These are phyloP conservation scores for Tinea trinotella DNA, from an alignment of 2,888 invertebrate species.

Conservation along the genomic window DNA sequence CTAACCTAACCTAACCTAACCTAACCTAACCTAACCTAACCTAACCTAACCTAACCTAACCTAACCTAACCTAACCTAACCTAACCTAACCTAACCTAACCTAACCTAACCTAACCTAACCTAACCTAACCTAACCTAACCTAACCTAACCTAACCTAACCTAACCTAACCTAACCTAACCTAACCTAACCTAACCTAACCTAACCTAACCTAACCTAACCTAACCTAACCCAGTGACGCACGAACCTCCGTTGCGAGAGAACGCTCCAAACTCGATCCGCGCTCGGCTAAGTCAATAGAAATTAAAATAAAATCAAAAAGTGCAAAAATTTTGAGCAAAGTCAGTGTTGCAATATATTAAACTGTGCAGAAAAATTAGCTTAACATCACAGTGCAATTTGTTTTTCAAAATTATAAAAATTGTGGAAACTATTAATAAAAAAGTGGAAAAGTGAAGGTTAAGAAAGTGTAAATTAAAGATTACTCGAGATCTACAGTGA, in stretches of 20 bases:
- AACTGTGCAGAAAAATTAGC: too few relatives aligned
- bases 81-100: slow-evolving; percentile 5
- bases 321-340: too few relatives aligned
- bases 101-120: slow-evolving; percentile 6
- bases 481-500: too few relatives aligned
- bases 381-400: slow-evolving; percentile 3
- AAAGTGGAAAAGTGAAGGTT: too few relatives aligned
- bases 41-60: slow-evolving; percentile 6
- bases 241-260: not conserved
- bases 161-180: slow-evolving; percentile 6
- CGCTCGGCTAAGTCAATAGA: too few relatives aligned
- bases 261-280: not conserved
- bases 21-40: slow-evolving; percentile 5
- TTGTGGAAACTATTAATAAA: too few relatives aligned
- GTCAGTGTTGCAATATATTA: too few relatives aligned
- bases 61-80: slow-evolving; percentile 5
- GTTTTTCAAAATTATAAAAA: too few relatives aligned
- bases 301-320: too few relatives aligned
- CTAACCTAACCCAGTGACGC: slow-evolving; percentile 17
- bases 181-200: slow-evolving; percentile 5
- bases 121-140: slow-evolving; percentile 5
- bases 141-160: slow-evolving; percentile 5
- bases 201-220: slow-evolving; percentile 5
- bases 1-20: slow-evolving; percentile 6
- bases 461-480: too few relatives aligned